Evolutionary conservation across 2,888 invertebrate genomes (phyloP), one percentile per base, ranked within the genome.

Genomic region (Erebia epiphron): DNA sequence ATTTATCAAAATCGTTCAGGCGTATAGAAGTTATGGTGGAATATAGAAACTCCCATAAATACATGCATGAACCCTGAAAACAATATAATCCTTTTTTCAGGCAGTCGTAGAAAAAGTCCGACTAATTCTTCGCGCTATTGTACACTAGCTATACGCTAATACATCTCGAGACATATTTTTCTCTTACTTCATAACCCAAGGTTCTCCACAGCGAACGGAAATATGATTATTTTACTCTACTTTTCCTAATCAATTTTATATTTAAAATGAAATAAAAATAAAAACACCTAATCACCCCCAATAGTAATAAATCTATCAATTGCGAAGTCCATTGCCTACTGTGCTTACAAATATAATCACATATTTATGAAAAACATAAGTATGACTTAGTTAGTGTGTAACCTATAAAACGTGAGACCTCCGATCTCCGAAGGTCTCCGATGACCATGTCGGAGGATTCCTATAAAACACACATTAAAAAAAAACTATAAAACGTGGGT

Each of bases 291-390:
- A 43, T n/a, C 21, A 46, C 46, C 46, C 61, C 13, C 49, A 62
- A 35, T 7, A 21, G 62, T 49, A 49, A 62, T 62, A 49, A 62
- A 62, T 62, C 62, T 62, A 46, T 62, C 62, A 49, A 49, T 21
- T 62, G 21, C 18, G 21, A 62, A 4, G 46, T 13, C 49, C 13
- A 49, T 7, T 56, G 41, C 18, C 43, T 64, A 54, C 50, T n/a
- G 11, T 35, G 50, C 54, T 54, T 54, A 54, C 54, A 64, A 35
- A 52, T 64, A 54, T 13, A 54, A 54, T 54, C 16, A 54, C 1
- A 54, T 54, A 54, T 54, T 54, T 54, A 54, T 54, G 54, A 54
- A 9, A 10, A 18, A 18, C 54, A 54, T 18, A 54, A 54, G 52
- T 16, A 52, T 9, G 16, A 16, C 52, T 46, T 43, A 43, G 11